A percentile compares a stretch with the other conserved stretches of the same genome.
These are phyloP conservation scores for Drosophila testacea DNA, from an alignment of 2,888 invertebrate genomes.

Conservation along the genomic window DNA sequence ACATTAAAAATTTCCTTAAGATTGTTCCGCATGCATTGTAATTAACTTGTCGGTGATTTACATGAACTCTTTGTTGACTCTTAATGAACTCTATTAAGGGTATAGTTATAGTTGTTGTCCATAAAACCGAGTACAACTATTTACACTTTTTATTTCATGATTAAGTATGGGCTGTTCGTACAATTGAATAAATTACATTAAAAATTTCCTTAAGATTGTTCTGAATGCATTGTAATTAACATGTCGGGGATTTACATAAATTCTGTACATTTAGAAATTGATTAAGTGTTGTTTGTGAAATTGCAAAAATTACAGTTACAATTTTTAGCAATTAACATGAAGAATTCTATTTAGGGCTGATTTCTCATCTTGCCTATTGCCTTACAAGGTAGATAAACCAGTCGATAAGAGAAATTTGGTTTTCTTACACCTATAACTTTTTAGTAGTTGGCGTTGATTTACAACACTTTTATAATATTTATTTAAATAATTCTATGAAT, in stretches of 20 bases:
- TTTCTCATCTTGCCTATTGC: no score
- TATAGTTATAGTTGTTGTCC: no score
- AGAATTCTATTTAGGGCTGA: no score
- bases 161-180: slow-evolving; percentile 39
- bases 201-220: slow-evolving; percentile 4
- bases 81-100: no score
- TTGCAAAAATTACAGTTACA: no score
- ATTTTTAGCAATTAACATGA: no score
- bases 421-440: no score
- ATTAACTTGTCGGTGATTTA: slow-evolving; percentile 33
- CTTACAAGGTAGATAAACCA: no score
- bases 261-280: no score
- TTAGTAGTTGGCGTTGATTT: neutral
- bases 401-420: no score
- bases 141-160: slow-evolving; percentile 18
- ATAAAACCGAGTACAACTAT: no score
- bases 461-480: neutral
- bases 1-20: slow-evolving; percentile 4
- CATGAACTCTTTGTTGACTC: neutral
- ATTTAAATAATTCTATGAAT: neutral
- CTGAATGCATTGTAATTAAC: slow-evolving; percentile 30
- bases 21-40: slow-evolving; percentile 18
- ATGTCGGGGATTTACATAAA: slow-evolving; percentile 16
- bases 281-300: no score
- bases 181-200: slow-evolving; percentile 38